These are phyloP conservation scores for Notamacropus eugenii DNA, from an alignment of 2,797 vertebrate genomes.

Conservation along the genomic window DNA sequence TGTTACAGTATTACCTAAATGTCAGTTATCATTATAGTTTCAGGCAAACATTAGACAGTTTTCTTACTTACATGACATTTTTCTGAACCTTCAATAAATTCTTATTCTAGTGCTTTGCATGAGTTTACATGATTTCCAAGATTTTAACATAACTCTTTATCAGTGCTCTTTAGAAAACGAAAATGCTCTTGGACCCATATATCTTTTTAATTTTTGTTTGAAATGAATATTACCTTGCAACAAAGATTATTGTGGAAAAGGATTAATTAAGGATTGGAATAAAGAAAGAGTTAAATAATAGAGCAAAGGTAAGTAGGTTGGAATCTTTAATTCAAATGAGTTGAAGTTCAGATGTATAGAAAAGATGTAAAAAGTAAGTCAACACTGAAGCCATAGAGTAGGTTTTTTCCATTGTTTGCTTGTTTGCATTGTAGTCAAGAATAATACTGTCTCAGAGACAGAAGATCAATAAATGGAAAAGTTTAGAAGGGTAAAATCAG, in stretches of 20 bases:
- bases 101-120: neutral
- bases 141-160: neutral
- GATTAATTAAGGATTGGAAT: neutral
- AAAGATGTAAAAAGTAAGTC: neutral
- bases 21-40: neutral
- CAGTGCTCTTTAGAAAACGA: neutral
- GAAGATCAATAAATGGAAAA: neutral
- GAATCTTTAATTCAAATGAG: neutral
- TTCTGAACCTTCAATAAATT: neutral
- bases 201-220: neutral
- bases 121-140: neutral
- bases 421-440: neutral
- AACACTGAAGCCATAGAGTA: neutral
- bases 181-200: neutral
- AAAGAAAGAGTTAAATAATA: neutral
- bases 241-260: neutral
- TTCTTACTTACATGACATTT: neutral
- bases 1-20: neutral
- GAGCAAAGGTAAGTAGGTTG: neutral
- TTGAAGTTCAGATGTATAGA: neutral
- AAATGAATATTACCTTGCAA: neutral
- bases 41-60: neutral
- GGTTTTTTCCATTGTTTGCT: neutral
- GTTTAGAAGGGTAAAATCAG: neutral
- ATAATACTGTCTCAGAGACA: neutral